Conservation (phyloP, 1,140 invertebrate species). For the Calycopis cecrops region DNA sequence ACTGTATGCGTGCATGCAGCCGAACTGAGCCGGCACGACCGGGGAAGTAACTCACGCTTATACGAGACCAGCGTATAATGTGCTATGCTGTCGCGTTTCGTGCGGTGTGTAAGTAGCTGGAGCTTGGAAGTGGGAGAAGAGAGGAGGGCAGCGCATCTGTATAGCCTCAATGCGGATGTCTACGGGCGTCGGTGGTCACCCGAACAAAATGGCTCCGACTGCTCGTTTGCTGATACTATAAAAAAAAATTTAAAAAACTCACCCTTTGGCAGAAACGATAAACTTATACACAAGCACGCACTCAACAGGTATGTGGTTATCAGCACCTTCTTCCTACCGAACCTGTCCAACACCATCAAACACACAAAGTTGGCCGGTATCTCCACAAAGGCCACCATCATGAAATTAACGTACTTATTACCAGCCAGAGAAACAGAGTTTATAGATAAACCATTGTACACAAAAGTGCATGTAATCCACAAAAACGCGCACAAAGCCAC, state of each 20-base stretch:
- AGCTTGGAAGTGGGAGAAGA: no score
- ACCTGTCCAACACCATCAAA: constrained; percentile 53
- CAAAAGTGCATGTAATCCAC: constrained; percentile 73
- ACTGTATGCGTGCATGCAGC: no score
- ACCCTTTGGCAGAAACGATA: constrained; percentile 60
- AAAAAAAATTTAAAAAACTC: constrained; percentile 19
- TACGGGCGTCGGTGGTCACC: no score
- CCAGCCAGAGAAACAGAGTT: constrained; percentile 81
- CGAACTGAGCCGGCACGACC: no score
- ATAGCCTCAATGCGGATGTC: no score
- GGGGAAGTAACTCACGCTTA: no score
- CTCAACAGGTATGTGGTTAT: constrained; percentile 58
- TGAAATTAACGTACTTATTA: constrained; percentile 78
- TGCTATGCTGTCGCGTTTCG: no score
- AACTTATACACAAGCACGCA: constrained; percentile 54
- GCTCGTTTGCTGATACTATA: not conserved
- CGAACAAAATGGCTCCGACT: no score
- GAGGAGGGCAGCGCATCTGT: no score
- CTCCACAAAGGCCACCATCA: constrained; percentile 75
- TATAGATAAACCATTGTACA: constrained; percentile 82
- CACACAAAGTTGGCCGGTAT: constrained; percentile 76
- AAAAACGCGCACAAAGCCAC: constrained; percentile 55
- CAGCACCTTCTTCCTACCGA: constrained; percentile 56
- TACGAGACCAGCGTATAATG: no score
- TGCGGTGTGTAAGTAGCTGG: no score